phyloP scores from a whole-genome alignment of 2,113 vertebrate species.

The Dasyprocta punctata region DNA sequence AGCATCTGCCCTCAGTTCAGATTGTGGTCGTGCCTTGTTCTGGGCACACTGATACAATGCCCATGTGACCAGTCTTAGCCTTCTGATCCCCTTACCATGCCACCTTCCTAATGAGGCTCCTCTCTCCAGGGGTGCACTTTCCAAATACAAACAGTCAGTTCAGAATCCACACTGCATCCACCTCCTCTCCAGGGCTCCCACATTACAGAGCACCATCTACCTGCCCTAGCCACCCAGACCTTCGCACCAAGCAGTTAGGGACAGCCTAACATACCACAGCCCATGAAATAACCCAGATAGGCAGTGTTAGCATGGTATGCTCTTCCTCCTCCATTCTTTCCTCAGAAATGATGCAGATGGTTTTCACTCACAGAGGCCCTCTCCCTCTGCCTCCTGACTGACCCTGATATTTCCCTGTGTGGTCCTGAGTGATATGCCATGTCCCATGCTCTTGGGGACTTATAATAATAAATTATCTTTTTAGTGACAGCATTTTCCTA shows the following conservation, averaged over 20 bases:
- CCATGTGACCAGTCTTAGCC: not conserved
- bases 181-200: not conserved
- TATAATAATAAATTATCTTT: not conserved
- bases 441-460: not conserved
- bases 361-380: fast-evolving
- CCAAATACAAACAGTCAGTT: not conserved
- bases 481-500: not conserved
- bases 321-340: not conserved
- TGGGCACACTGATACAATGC: not conserved
- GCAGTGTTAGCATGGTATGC: fast-evolving
- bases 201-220: too few relatives aligned
- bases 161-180: too few relatives aligned
- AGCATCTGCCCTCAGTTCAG: too few relatives aligned
- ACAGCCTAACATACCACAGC: not conserved
- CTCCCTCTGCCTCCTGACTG: fast-evolving
- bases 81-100: not conserved
- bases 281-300: fast-evolving
- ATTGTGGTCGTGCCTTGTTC: not conserved
- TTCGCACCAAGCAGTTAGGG: not conserved
- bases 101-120: not conserved
- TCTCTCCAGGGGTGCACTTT: not conserved
- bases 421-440: fast-evolving
- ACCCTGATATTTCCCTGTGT: fast-evolving
- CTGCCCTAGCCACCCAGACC: too few relatives aligned
- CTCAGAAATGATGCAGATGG: not conserved